Evolutionary conservation across 30 jellyfish, hydroid and myxozoan species (phyloP).

Genomic region (Aurelia coerulea): DNA sequence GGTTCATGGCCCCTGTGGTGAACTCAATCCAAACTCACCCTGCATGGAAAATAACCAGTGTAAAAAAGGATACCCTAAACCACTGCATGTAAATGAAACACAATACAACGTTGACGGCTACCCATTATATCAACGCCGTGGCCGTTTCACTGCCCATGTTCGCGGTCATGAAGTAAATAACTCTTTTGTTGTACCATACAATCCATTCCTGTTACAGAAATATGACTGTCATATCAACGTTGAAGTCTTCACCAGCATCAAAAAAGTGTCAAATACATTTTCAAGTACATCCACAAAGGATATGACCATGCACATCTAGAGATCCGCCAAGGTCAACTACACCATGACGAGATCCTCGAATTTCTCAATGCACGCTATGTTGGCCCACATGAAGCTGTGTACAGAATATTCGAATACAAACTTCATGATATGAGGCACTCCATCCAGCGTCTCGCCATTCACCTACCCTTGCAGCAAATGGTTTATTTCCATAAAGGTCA

Average conservation of each 20-base stretch:
- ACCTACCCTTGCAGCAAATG: slow-evolving; percentile 1
- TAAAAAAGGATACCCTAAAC: background rate
- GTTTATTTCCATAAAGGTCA: too few relatives aligned
- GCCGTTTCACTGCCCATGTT: slow-evolving; percentile 20
- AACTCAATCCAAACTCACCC: too few relatives aligned
- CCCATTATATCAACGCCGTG: slow-evolving; percentile 67
- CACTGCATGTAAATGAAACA: background rate
- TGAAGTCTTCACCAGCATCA: slow-evolving; percentile 65
- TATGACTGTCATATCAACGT: slow-evolving; percentile 73
- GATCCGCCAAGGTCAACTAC: slow-evolving; percentile 21
- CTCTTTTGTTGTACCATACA: slow-evolving; percentile 73
- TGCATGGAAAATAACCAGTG: too few relatives aligned
- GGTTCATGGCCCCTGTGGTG: slow-evolving; percentile 3
- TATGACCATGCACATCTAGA: slow-evolving; percentile 58
- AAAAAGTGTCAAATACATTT: slow-evolving; percentile 62
- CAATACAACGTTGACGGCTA: slow-evolving; percentile 45
- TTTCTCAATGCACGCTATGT: slow-evolving; percentile 49
- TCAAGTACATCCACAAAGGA: slow-evolving; percentile 78
- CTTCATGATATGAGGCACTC: slow-evolving; percentile 11
- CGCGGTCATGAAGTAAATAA: slow-evolving; percentile 7
- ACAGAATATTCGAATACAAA: background rate
- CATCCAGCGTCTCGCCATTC: slow-evolving; percentile 60
- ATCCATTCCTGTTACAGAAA: slow-evolving; percentile 43
- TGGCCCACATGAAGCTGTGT: slow-evolving; percentile 45
- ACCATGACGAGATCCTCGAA: slow-evolving; percentile 66